phyloP scores from a whole-genome alignment of 2,888 invertebrate species.

The Athalia circularis region DNA sequence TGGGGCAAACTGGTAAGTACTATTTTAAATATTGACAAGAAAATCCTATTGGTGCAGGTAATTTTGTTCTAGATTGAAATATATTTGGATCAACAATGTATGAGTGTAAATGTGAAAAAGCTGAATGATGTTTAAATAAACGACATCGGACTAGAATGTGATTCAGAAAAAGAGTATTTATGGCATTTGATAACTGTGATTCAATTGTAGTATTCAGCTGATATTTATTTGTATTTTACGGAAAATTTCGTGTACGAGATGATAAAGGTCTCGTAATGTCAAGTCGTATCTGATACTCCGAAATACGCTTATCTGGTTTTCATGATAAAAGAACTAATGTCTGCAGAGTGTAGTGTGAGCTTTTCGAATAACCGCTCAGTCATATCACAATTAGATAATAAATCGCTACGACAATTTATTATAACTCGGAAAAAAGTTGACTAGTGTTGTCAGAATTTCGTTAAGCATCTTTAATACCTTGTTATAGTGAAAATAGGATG shows the following conservation, averaged over 20 bases:
- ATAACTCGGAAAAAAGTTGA: neutral
- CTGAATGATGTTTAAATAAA: neutral
- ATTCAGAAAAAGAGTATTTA: neutral
- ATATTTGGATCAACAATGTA: neutral
- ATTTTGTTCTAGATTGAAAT: neutral
- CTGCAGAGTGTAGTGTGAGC: neutral
- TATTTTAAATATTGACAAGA: neutral
- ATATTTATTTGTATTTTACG: neutral
- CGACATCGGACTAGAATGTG: neutral
- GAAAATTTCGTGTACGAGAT: conserved; percentile 1
- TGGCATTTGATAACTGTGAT: neutral
- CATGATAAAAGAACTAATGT: conserved; percentile 21
- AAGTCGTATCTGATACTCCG: conserved; percentile 3
- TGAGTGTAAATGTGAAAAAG: too few species aligned
- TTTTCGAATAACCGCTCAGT: neutral
- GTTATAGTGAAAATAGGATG: neutral
- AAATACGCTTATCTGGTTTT: conserved; percentile 19
- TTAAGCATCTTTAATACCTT: neutral
- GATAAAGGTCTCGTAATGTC: conserved; percentile 15
- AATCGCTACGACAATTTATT: neutral
- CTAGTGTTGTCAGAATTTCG: neutral
- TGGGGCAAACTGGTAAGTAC: conserved; percentile 63
- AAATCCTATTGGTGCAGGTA: neutral
- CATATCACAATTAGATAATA: neutral
- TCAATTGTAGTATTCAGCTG: neutral